These are phyloP conservation scores for Cliona cf. orientalis DNA, from an alignment of 37 sponge, comb jelly and placozoan species.

Conservation along the genomic window DNA sequence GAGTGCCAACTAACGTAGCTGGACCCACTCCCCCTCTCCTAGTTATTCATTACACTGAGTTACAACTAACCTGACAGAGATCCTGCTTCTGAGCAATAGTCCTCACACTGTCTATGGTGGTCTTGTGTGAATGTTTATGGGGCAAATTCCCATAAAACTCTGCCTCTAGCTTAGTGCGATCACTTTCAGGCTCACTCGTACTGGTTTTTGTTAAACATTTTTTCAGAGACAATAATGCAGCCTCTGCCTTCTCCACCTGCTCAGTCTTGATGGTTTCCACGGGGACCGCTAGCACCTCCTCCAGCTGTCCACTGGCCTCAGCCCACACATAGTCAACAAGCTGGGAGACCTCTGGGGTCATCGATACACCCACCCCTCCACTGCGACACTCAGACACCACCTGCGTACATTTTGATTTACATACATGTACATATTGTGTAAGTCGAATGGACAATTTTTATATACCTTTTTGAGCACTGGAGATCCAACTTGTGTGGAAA, in stretches of 20 bases:
- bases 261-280: constrained; percentile 75
- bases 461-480: constrained; percentile 81
- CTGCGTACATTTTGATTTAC: too few relatives aligned
- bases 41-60: neutral
- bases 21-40: neutral
- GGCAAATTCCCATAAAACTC: constrained; percentile 87
- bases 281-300: constrained; percentile 71
- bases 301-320: constrained; percentile 81
- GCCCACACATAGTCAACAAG: constrained; percentile 87
- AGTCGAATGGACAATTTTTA: neutral
- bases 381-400: constrained; percentile 50
- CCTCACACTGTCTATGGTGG: constrained; percentile 52
- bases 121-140: constrained; percentile 50
- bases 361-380: constrained; percentile 20
- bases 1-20: too few relatives aligned
- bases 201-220: too few relatives aligned
- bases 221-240: constrained; percentile 73
- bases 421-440: neutral
- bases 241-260: constrained; percentile 89
- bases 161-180: constrained; percentile 32
- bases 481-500: constrained; percentile 81
- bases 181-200: too few relatives aligned
- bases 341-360: constrained; percentile 44
- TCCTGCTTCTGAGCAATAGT: constrained; percentile 83
- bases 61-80: constrained; percentile 78